A percentile compares a stretch with the other conserved stretches of the same genome.
phyloP scores from a whole-genome alignment of 2,797 vertebrate genomes.

The Peromyscus aztecus region DNA sequence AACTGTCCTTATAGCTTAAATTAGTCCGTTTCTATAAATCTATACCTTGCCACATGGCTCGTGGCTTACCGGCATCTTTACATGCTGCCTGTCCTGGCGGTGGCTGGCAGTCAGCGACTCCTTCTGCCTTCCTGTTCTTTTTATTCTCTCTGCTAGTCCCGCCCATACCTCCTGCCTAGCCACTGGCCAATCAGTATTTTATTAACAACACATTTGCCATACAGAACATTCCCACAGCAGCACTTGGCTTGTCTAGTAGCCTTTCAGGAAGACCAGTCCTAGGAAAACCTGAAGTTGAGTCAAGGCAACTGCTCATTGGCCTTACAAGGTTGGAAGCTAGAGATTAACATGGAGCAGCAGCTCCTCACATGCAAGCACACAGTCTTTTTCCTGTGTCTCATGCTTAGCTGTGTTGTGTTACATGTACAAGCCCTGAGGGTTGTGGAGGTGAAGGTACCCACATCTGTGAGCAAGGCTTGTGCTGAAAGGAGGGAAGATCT shows the following conservation, averaged over 20 bases:
- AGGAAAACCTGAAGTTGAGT: neutral
- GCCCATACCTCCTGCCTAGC: no score
- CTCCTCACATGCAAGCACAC: neutral
- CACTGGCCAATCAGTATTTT: no score
- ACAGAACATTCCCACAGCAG: no score
- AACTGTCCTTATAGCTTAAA: no score
- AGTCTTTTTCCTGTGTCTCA: neutral
- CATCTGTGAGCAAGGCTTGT: neutral
- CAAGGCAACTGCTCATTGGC: neutral
- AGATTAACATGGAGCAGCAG: accelerated
- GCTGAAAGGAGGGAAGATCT: neutral
- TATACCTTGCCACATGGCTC: no score
- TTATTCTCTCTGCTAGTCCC: no score
- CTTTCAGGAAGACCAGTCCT: neutral
- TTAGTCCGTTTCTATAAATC: no score
- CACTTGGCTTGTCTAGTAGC: neutral
- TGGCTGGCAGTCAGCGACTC: no score
- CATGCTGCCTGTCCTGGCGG: no score
- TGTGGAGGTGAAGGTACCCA: neutral
- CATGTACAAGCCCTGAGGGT: neutral
- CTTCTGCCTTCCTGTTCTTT: no score
- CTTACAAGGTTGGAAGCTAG: neutral
- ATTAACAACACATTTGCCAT: no score
- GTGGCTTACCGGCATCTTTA: no score
- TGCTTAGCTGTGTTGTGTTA: neutral